Evolutionary conservation across 2,113 vertebrate species (phyloP).

Genomic region (Todiramphus chloris): DNA sequence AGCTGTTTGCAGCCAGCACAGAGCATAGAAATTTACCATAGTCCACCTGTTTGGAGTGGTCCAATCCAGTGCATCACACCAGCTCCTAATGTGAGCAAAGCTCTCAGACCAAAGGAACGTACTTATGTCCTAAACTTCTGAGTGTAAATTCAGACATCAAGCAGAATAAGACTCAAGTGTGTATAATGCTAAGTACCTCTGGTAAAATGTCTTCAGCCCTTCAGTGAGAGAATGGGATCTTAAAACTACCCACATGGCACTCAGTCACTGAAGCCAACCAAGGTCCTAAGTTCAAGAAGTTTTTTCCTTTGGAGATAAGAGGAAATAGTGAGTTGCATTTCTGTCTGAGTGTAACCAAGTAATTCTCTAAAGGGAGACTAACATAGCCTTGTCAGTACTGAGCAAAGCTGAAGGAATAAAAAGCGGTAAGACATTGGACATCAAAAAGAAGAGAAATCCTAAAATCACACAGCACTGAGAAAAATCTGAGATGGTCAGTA

Average conservation of each 20-base stretch:
- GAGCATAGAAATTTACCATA: neutral
- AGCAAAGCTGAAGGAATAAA: neutral
- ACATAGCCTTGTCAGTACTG: neutral
- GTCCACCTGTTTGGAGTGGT: neutral
- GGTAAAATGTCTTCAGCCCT: neutral
- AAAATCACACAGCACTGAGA: neutral
- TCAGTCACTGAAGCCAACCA: neutral
- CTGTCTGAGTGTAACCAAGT: neutral
- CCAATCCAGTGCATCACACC: too few species aligned
- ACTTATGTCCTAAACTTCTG: neutral
- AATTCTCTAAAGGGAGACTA: neutral
- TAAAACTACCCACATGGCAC: neutral
- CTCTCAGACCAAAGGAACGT: rapidly evolving
- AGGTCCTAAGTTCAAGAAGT: neutral
- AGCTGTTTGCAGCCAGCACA: neutral
- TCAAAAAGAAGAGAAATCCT: neutral
- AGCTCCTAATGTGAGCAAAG: neutral
- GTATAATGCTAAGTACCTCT: neutral
- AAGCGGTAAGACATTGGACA: neutral
- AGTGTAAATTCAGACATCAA: neutral
- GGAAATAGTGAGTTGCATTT: neutral
- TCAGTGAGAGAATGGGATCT: neutral
- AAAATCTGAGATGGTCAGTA: slow-evolving; percentile 24
- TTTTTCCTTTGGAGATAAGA: neutral
- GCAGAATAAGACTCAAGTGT: neutral